Evolutionary conservation across 2,113 vertebrate species (phyloP).

Genomic region (Hystrix brachyura): DNA sequence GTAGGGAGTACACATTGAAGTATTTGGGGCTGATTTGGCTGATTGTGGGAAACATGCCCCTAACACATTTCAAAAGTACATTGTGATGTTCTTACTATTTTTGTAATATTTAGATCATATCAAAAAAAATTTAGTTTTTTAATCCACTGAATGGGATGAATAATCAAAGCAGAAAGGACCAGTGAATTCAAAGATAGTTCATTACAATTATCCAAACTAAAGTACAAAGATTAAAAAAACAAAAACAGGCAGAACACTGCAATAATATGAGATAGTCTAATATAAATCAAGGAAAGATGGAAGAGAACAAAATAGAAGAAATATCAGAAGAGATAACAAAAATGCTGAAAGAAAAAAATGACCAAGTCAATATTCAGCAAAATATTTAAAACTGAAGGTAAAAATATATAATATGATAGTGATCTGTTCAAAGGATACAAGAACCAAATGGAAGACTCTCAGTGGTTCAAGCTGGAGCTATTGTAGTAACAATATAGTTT

Average conservation of each 20-base stretch:
- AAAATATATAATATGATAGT: not conserved
- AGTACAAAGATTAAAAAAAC: not conserved
- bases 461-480: not conserved
- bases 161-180: not conserved
- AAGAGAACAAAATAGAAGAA: not conserved
- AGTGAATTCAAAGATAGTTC: not conserved
- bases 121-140: constrained; percentile 3
- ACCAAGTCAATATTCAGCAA: not conserved
- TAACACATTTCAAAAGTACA: not conserved
- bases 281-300: not conserved
- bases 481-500: not conserved
- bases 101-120: not conserved
- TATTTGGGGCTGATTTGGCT: not conserved
- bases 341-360: not conserved
- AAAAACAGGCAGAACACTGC: too few relatives aligned
- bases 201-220: not conserved
- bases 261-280: not conserved
- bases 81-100: not conserved
- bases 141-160: not conserved
- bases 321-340: not conserved
- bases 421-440: not conserved
- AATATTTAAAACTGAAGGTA: not conserved
- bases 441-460: not conserved
- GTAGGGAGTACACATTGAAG: not conserved
- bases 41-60: not conserved